Evolutionary conservation across 2,113 vertebrate species (phyloP).

Genomic region (Trinectes maculatus): DNA sequence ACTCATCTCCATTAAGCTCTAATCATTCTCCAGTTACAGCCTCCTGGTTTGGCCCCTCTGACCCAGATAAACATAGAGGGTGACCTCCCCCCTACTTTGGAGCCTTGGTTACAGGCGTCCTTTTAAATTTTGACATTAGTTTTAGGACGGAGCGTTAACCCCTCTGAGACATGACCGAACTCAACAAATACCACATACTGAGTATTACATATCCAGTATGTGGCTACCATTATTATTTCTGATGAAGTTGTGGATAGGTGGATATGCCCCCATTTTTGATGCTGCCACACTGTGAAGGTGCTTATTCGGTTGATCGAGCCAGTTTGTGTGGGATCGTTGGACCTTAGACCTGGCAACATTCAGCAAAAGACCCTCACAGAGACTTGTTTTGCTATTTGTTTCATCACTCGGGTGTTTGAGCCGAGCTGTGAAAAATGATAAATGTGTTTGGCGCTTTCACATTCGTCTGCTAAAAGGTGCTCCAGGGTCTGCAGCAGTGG

Average conservation of each 20-base stretch:
- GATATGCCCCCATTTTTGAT: too few species aligned
- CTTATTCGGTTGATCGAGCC: too few species aligned
- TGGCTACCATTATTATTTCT: too few species aligned
- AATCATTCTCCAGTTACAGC: slow-evolving; percentile 39
- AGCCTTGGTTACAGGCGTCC: neutral
- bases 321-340: neutral
- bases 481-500: neutral
- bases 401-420: neutral
- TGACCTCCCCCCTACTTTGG: neutral
- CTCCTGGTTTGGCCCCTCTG: slow-evolving; percentile 48
- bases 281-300: too few species aligned
- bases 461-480: neutral
- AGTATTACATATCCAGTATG: too few species aligned
- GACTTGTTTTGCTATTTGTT: too few species aligned
- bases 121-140: neutral
- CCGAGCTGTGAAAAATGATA: neutral
- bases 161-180: too few species aligned
- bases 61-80: slow-evolving; percentile 41
- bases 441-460: neutral
- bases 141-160: neutral
- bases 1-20: slow-evolving; percentile 61
- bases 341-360: neutral
- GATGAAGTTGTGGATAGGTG: too few species aligned
- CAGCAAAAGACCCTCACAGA: neutral
- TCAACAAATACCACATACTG: too few species aligned